Evolutionary conservation across 2,888 invertebrate species (phyloP), one percentile per base, ranked within the genome.

Genomic region (Stenodera caucasica): DNA sequence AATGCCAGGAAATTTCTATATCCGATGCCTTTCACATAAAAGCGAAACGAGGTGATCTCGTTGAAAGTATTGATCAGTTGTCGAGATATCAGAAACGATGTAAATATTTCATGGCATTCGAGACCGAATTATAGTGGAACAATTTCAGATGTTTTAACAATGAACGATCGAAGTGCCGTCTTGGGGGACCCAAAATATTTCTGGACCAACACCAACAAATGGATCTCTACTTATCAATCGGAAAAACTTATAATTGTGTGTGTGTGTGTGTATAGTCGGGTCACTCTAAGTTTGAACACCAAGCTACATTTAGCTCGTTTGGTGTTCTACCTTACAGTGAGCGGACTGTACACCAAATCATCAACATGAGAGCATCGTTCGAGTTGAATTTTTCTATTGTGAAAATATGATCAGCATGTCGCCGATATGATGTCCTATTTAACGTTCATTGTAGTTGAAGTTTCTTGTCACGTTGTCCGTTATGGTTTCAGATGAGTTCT

Each of bases 271-370:
- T 81, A 78, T 80, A 80, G 84, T 84, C 86, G 85, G 85, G 81
- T 84, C 90, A 91, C 93, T 93, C 90, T 93, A 92, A 93, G 91
- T 89, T 89, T 89, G 90, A 89, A 90, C 91, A 88, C 90, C 91
- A 92, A 91, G 92, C 92, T 88, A 86, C 84, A 83, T 80, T 81
- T 80, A 80, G 83, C 82, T 78, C 85, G 93, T 90, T 93, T 94
- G 93, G 93, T 94, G 93, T 94, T 94, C 92, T 91, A 92, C 92
- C 92, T 94, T 93, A 93, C 93, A 93, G 93, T 93, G 93, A 91
- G 87, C 84, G 85, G 88, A 85, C 85, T 82, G 79, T 79, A 81
- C 72, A 77, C 76, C 77, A 74, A 72, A 71, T 75, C 75, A 72
- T 71, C 76, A n/a, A n/a, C n/a, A n/a, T n/a, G n/a, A n/a, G n/a